These are phyloP conservation scores for Phacellophora camtschatica DNA, from an alignment of 30 jellyfish, hydroid and myxozoan genomes.

Conservation along the genomic window DNA sequence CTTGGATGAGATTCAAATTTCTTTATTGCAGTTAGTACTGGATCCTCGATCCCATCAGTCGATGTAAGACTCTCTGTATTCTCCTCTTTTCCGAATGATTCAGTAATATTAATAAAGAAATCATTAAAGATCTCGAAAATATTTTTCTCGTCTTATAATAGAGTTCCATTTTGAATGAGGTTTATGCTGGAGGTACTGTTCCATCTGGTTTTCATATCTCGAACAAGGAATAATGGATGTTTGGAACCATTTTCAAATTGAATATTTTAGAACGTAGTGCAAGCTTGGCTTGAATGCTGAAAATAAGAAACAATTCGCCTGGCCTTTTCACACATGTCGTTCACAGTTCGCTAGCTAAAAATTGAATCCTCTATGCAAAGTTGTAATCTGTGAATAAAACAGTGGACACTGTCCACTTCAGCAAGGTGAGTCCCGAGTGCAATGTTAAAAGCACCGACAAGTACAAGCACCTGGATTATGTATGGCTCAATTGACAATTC, in stretches of 20 bases:
- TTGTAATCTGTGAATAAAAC: conserved; percentile 59
- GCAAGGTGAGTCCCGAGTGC: conserved; percentile 51
- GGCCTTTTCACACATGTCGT: conserved; percentile 53
- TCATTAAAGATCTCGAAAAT: too few relatives aligned
- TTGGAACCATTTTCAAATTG: conserved; percentile 59
- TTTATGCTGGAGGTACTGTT: too few relatives aligned
- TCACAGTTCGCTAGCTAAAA: conserved; percentile 50
- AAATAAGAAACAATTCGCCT: conserved; percentile 60
- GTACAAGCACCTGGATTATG: conserved; percentile 65
- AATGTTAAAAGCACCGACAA: conserved; percentile 71
- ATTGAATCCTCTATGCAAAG: conserved; percentile 34
- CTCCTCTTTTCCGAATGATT: too few relatives aligned
- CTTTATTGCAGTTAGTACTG: too few relatives aligned
- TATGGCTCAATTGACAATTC: conserved; percentile 48
- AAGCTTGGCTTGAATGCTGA: conserved; percentile 68
- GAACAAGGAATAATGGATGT: conserved; percentile 37
- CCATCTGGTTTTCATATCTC: too few relatives aligned
- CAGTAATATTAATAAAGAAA: too few relatives aligned
- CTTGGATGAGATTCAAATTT: too few relatives aligned
- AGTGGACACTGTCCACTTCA: conserved; percentile 54
- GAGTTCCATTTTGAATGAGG: too few relatives aligned
- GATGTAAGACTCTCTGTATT: too few relatives aligned
- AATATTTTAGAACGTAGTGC: conserved; percentile 66
- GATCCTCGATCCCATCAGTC: too few relatives aligned
- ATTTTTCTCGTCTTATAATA: too few relatives aligned